Evolutionary conservation across 2,113 vertebrate species (phyloP).

Genomic region (Rhineura floridana): DNA sequence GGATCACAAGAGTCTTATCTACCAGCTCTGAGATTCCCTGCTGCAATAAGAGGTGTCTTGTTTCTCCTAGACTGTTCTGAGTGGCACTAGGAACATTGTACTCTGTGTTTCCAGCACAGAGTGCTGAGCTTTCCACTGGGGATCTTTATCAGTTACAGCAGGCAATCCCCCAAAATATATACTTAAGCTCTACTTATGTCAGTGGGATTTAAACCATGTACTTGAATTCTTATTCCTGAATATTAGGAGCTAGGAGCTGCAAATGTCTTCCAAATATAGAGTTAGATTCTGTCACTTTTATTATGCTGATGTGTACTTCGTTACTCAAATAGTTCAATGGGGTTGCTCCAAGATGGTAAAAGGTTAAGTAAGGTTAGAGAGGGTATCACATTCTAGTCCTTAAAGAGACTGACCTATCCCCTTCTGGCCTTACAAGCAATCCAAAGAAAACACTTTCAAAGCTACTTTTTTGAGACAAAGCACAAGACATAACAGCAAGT

Average conservation of each 20-base stretch:
- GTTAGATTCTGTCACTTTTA: slow-evolving; percentile 10
- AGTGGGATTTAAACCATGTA: not conserved
- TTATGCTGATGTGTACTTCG: not conserved
- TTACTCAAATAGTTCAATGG: not conserved
- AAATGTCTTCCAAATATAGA: slow-evolving; percentile 16
- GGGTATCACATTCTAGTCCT: not conserved
- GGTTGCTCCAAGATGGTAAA: slow-evolving; percentile 7
- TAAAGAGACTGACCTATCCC: not conserved
- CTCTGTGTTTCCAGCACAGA: too few relatives aligned
- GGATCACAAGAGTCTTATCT: too few relatives aligned
- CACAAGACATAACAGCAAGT: slow-evolving; percentile 17
- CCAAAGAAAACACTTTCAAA: slow-evolving; percentile 51
- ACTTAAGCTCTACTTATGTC: not conserved
- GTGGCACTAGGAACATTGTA: too few relatives aligned
- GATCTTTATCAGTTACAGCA: too few relatives aligned
- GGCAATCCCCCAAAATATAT: not conserved
- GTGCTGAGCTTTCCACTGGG: too few relatives aligned
- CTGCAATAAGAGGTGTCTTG: too few relatives aligned
- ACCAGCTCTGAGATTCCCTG: too few relatives aligned
- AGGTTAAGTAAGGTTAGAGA: slow-evolving; percentile 11
- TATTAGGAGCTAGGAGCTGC: not conserved
- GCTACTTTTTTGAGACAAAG: slow-evolving; percentile 47
- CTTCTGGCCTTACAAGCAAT: not conserved
- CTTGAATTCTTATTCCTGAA: not conserved
- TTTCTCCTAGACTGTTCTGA: too few relatives aligned